These are phyloP conservation scores for Encarsia formosa DNA, from an alignment of 2,888 invertebrate genomes.

Conservation along the genomic window DNA sequence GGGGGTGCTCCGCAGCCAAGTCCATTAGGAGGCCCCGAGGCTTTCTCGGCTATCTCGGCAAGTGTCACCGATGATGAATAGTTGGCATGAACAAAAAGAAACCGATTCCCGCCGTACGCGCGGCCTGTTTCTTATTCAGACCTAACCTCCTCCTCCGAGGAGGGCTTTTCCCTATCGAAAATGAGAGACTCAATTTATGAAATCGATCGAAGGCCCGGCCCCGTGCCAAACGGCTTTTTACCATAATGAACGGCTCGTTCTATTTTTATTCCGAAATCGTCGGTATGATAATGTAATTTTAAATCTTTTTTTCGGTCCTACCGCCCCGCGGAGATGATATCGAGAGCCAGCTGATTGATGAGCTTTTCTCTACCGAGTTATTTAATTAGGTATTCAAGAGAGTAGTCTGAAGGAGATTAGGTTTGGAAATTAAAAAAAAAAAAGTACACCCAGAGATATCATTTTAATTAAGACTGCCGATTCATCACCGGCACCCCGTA, in stretches of 20 bases:
- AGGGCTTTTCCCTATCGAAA: constrained; percentile 27
- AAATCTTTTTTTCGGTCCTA: background rate
- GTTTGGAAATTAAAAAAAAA: constrained; percentile 22
- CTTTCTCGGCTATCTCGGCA: constrained; percentile 47
- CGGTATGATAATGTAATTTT: background rate
- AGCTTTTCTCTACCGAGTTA: background rate
- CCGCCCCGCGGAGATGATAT: background rate
- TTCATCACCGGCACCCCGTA: constrained; percentile 3
- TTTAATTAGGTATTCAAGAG: background rate
- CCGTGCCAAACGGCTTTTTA: constrained; percentile 15
- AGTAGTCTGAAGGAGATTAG: background rate
- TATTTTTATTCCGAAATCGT: constrained; percentile 14
- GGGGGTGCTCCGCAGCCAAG: constrained; percentile 34
- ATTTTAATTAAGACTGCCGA: constrained; percentile 52
- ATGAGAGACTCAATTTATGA: constrained; percentile 27
- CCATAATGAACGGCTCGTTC: constrained; percentile 19
- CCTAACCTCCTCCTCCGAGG: constrained; percentile 13
- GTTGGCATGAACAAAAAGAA: constrained; percentile 52
- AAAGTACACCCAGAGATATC: constrained; percentile 41
- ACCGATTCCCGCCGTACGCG: constrained; percentile 20
- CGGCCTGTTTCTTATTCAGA: constrained; percentile 25
- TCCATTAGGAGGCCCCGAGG: constrained; percentile 49
- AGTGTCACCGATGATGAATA: constrained; percentile 53
- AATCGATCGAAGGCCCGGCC: constrained; percentile 14
- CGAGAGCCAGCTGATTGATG: background rate